Base-by-base conservation (phyloP, 2,113 vertebrate species). In the Aplodontia rufa region DNA sequence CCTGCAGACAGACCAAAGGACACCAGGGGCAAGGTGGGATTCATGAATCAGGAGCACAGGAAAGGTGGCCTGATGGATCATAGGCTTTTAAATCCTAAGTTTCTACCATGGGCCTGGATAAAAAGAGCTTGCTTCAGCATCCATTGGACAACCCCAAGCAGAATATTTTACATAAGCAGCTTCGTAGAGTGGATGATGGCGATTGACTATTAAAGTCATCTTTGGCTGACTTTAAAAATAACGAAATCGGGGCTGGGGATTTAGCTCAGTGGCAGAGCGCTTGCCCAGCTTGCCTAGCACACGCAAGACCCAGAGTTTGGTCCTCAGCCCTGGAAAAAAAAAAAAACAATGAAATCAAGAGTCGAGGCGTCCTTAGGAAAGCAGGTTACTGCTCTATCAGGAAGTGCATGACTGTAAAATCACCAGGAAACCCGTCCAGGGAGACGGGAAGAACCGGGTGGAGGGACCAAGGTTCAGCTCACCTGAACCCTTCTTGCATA, bases 141-240 rank as follows among this genome's bases (percentile, higher is more conserved):
- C 87, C 93, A 16, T 82, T 92, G 93, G 86, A 86, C 91, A 93
- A 86, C 45, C 58, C 37, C 28, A 88, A 88, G 74, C 8, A n/a
- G 94, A 95, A 88, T 58, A 55, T 78, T 93, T 93, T 94, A 83
- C 84, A 72, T 49, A 78, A 81, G 51, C 6, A 4, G 22, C 58
- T 95, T 83, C 47, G 47, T 84, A 45, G 84, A 76, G 81, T 37
- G n/a, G 69, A 91, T 90, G 53, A 82, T 97, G 95, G 91, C 96
- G 96, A 64, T 51, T 80, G 93, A 88, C 94, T 71, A 92, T 96
- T 90, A 93, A 88, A 93, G 90, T 80, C 80, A 51, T 92, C 71
- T 92, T 83, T 87, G 45, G 51, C 79, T 96, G 88, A 90, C 81
- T 96, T 94, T 87, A 85, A 93, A 96, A 95, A n/a, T n/a, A n/a